Evolutionary conservation across 2,113 vertebrate genomes (phyloP).

Genomic region (Entomyzon cyanotis): DNA sequence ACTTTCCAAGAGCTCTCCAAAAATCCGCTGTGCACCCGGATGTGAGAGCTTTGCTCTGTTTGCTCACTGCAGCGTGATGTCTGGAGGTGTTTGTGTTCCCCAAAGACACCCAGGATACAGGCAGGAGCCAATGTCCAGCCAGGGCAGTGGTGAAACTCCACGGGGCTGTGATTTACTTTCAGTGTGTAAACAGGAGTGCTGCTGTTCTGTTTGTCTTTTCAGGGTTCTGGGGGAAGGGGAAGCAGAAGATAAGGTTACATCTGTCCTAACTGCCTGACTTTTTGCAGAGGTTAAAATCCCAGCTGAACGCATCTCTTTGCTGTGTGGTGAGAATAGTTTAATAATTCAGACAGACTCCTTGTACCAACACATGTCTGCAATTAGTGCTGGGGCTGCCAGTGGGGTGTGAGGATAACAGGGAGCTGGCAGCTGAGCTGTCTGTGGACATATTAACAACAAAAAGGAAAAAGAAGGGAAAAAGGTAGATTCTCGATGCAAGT

Average conservation of each 20-base stretch:
- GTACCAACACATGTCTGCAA: background rate
- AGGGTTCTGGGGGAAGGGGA: background rate
- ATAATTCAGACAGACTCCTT: background rate
- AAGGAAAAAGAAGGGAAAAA: background rate
- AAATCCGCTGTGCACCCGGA: fast-evolving
- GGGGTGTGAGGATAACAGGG: background rate
- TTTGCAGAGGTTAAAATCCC: background rate
- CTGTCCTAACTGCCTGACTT: background rate
- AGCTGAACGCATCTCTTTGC: background rate
- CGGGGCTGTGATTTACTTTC: background rate
- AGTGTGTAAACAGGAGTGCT: background rate
- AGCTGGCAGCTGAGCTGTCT: background rate
- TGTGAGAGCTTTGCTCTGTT: background rate
- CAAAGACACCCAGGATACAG: background rate
- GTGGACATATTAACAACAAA: background rate
- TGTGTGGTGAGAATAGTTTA: background rate
- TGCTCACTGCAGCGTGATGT: background rate
- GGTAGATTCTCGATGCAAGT: background rate
- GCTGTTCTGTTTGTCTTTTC: background rate
- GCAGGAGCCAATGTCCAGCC: background rate
- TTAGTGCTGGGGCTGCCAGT: background rate
- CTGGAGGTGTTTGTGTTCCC: background rate
- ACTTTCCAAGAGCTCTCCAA: slow-evolving; percentile 18
- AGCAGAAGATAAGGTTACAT: background rate
- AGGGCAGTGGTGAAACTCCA: background rate